Percentiles rank a stretch among this genome's conserved stretches.
These are phyloP conservation scores for Tinea pellionella DNA, from an alignment of 2,888 invertebrate species.

Conservation along the genomic window DNA sequence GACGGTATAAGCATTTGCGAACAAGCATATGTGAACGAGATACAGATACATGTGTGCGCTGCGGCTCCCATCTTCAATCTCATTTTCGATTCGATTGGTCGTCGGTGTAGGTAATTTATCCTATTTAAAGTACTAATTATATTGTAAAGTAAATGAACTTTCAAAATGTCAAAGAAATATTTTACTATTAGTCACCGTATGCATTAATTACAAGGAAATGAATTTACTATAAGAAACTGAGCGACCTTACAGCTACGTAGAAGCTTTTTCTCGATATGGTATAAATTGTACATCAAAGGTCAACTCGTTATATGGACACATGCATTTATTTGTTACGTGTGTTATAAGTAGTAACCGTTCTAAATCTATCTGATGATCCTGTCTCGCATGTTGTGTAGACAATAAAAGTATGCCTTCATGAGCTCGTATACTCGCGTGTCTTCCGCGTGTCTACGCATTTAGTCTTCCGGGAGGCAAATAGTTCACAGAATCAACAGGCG, in stretches of 20 bases:
- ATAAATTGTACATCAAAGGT: slow-evolving; percentile 40
- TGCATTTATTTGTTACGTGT: too few species aligned
- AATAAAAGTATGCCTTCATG: background rate
- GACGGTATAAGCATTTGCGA: too few species aligned
- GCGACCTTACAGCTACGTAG: background rate
- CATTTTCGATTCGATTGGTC: too few species aligned
- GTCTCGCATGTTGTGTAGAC: background rate
- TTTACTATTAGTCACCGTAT: background rate
- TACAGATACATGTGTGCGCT: too few species aligned
- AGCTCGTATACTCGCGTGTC: background rate
- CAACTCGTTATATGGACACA: slow-evolving; percentile 26
- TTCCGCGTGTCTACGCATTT: slow-evolving; percentile 12
- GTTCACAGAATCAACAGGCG: background rate
- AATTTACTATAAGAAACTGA: background rate
- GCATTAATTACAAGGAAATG: background rate
- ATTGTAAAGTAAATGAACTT: background rate
- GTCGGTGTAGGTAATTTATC: too few species aligned
- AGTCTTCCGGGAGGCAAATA: slow-evolving; percentile 13
- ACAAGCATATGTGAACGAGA: too few species aligned
- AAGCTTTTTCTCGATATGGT: slow-evolving; percentile 30
- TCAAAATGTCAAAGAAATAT: background rate
- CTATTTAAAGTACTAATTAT: too few species aligned
- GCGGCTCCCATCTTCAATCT: too few species aligned
- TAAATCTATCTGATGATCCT: slow-evolving; percentile 2
- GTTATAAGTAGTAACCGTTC: background rate